Base-by-base conservation (phyloP, 2,888 invertebrate species). In the Microctonus aethiopoides region DNA sequence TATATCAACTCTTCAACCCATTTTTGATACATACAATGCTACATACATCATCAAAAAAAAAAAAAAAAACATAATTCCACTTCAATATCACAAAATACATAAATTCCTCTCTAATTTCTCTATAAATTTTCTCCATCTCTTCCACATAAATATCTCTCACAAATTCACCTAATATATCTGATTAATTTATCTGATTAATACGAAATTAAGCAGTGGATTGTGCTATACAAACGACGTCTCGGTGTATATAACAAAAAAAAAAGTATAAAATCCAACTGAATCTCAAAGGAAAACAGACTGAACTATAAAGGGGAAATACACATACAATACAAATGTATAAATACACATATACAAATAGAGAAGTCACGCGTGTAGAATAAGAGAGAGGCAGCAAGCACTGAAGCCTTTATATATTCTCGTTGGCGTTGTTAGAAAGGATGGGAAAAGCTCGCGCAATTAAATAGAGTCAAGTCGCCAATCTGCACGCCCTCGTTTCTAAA, bases 391-490 rank as follows among this genome's bases (percentile, higher is more conserved):
- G 32, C 16, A 20, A 16, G 16, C n/a, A 32, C 34, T n/a, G n/a
- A n/a, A 5, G 39, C 36, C 24, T 41, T 16, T 64, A 26, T 62
- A 62, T 63, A 63, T 63, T 52, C 63, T 26, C 46, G 52, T 63
- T 63, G 26, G 22, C 20, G 54, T 36, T 29, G 62, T 41, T 57
- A 34, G 57, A 13, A 36, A 36, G 20, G 56, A 39, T 39, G 64
- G 51, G 36, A 63, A 63, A 52, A 10, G 63, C 46, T 46, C 65
- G 36, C 36, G 41, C 67, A 67, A 67, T 67, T 67, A 57, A 59
- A 59, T 67, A 67, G 67, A 67, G 41, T 46, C 41, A 29, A 67
- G 67, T 59, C 62, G 67, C 67, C 64, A 56, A 56, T 56, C 67
- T 56, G 32, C 56, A 16, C 67, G 29, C 63, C 24, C 54, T 64